These are phyloP conservation scores for Samia ricini DNA, from an alignment of 1,140 invertebrate genomes.

Conservation along the genomic window DNA sequence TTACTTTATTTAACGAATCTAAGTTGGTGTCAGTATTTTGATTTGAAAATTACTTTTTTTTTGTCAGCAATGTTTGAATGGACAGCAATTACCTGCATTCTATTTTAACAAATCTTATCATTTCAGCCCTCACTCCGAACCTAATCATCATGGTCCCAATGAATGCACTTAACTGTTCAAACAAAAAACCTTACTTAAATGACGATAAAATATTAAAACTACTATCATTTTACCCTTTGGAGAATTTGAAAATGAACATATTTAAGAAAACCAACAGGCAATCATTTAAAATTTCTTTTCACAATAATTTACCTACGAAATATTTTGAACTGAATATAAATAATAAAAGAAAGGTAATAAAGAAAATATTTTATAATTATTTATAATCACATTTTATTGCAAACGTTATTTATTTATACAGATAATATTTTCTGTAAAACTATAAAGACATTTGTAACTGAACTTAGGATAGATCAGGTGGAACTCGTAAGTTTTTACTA, in stretches of 20 bases:
- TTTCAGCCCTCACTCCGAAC: conserved; percentile 73
- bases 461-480: too few species aligned
- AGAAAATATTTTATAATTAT: background rate
- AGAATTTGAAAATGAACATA: conserved; percentile 78
- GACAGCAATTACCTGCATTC: background rate
- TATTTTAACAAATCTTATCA: background rate
- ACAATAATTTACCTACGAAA: conserved; percentile 54
- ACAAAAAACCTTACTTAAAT: background rate
- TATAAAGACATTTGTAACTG: too few species aligned
- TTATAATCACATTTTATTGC: too few species aligned
- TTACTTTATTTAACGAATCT: too few species aligned
- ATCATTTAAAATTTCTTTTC: conserved; percentile 79
- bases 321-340: conserved; percentile 76
- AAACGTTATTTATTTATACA: too few species aligned
- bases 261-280: conserved; percentile 75
- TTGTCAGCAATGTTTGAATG: too few species aligned
- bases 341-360: conserved; percentile 59
- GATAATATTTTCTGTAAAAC: too few species aligned
- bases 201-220: conserved; percentile 52
- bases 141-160: conserved; percentile 77
- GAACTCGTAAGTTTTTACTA: too few species aligned
- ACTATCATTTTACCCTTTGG: conserved; percentile 78
- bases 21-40: too few species aligned
- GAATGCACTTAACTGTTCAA: background rate
- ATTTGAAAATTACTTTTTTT: too few species aligned